These are phyloP conservation scores for Scolopax mira DNA, from an alignment of 2,113 vertebrate species.

Conservation along the genomic window DNA sequence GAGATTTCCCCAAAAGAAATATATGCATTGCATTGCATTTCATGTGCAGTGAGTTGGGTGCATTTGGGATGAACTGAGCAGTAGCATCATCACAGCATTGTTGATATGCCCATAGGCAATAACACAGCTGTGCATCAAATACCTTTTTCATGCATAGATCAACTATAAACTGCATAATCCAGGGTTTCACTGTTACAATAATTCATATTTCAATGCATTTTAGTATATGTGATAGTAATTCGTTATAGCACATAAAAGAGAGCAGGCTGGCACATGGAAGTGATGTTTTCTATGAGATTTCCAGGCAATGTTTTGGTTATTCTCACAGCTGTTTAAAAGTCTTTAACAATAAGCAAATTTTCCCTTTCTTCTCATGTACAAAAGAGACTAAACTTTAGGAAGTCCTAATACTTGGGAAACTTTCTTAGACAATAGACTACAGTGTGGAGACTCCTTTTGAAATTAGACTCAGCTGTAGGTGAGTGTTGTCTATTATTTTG, in stretches of 20 bases:
- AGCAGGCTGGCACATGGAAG: not conserved
- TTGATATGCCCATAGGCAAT: not conserved
- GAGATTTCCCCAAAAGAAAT: not conserved
- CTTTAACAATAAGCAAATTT: not conserved
- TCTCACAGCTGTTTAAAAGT: not conserved
- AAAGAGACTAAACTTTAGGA: not conserved
- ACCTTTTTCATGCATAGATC: not conserved
- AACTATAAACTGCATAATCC: not conserved
- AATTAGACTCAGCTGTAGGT: not conserved
- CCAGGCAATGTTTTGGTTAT: not conserved
- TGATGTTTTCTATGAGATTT: not conserved
- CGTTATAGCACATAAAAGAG: not conserved
- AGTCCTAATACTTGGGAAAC: not conserved
- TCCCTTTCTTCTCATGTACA: not conserved
- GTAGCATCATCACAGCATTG: not conserved
- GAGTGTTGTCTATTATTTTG: not conserved
- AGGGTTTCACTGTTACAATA: not conserved
- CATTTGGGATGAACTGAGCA: not conserved
- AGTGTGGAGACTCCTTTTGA: not conserved
- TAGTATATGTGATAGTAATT: not conserved
- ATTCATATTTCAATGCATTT: not conserved
- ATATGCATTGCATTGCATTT: fast-evolving
- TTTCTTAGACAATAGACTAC: not conserved
- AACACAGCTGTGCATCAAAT: not conserved
- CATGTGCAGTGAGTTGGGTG: not conserved